Evolutionary conservation across 2,113 vertebrate genomes (phyloP).

Genomic region (Gobio gobio): DNA sequence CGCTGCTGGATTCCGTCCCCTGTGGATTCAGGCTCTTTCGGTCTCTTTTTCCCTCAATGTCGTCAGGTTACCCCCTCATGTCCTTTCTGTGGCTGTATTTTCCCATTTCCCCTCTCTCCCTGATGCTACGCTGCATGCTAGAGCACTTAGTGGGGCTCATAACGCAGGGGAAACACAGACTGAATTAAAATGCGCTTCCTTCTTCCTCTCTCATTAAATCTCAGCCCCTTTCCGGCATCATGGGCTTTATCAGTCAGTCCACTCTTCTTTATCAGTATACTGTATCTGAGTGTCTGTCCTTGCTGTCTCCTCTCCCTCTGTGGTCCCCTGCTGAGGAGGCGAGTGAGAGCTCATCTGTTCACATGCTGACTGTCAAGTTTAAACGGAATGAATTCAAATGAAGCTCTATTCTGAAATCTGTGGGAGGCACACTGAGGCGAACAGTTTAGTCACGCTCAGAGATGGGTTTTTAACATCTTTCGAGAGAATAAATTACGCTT

Average conservation of each 20-base stretch:
- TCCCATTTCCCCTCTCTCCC: neutral
- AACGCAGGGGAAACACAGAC: constrained; percentile 73
- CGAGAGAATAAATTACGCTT: neutral
- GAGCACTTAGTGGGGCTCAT: constrained; percentile 65
- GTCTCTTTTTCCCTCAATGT: neutral
- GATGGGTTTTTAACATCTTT: neutral
- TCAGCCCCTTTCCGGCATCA: constrained; percentile 36
- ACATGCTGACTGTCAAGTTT: constrained; percentile 45
- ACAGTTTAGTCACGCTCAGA: constrained; percentile 11
- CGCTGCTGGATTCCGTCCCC: neutral
- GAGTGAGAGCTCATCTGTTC: constrained; percentile 34
- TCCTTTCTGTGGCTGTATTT: constrained; percentile 55
- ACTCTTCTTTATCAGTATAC: constrained; percentile 36
- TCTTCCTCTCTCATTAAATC: constrained; percentile 41
- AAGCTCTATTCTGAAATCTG: constrained; percentile 34
- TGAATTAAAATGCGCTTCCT: constrained; percentile 75
- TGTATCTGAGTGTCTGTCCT: constrained; percentile 49
- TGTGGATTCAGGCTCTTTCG: neutral
- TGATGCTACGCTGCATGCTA: constrained; percentile 68
- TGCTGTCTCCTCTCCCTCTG: constrained; percentile 37
- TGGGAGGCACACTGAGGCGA: neutral
- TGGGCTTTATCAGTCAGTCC: constrained; percentile 48
- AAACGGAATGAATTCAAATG: constrained; percentile 50
- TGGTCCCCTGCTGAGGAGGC: constrained; percentile 35
- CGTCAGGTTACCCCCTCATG: constrained; percentile 59